phyloP scores from a whole-genome alignment of 2,797 vertebrate genomes.

The Scomberomorus guttatus region DNA sequence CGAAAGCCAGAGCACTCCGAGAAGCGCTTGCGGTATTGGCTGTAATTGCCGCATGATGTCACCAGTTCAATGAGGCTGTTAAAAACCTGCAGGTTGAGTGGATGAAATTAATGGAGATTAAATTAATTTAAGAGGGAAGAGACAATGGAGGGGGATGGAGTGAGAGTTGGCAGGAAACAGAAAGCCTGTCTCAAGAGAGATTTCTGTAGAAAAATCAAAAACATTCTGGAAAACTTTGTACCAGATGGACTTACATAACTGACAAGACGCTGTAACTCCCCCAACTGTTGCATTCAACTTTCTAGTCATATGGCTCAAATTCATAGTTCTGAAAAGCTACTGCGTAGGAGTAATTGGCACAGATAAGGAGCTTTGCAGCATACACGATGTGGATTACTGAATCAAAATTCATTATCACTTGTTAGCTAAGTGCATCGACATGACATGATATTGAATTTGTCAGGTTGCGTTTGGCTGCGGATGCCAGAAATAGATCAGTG shows the following conservation, averaged over 20 bases:
- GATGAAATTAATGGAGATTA: not conserved
- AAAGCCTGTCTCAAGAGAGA: slow-evolving; percentile 13
- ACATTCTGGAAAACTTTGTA: slow-evolving; percentile 46
- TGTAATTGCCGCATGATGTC: slow-evolving; percentile 92
- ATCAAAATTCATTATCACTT: slow-evolving; percentile 36
- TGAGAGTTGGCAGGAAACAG: slow-evolving; percentile 17
- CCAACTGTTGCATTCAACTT: slow-evolving; percentile 64
- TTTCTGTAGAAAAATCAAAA: slow-evolving; percentile 38
- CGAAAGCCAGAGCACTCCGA: slow-evolving; percentile 90
- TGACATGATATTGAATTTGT: slow-evolving; percentile 4
- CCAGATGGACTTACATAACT: slow-evolving; percentile 74
- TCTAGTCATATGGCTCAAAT: slow-evolving; percentile 44
- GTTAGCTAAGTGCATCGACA: slow-evolving; percentile 12
- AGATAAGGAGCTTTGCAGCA: slow-evolving; percentile 49
- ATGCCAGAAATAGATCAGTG: slow-evolving; percentile 25
- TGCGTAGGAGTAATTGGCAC: slow-evolving; percentile 66
- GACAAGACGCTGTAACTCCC: slow-evolving; percentile 39
- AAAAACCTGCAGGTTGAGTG: slow-evolving; percentile 83
- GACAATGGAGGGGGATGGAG: not conserved
- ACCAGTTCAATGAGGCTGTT: slow-evolving; percentile 90
- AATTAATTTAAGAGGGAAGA: not conserved
- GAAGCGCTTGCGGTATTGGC: slow-evolving; percentile 90
- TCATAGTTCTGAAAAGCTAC: slow-evolving; percentile 54
- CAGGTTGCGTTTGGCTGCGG: not conserved
- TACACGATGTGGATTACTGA: slow-evolving; percentile 33